Percentiles rank a stretch among this genome's conserved stretches.
Evolutionary conservation across 1,140 invertebrate species (phyloP).

Genomic region (Ylistrum balloti): DNA sequence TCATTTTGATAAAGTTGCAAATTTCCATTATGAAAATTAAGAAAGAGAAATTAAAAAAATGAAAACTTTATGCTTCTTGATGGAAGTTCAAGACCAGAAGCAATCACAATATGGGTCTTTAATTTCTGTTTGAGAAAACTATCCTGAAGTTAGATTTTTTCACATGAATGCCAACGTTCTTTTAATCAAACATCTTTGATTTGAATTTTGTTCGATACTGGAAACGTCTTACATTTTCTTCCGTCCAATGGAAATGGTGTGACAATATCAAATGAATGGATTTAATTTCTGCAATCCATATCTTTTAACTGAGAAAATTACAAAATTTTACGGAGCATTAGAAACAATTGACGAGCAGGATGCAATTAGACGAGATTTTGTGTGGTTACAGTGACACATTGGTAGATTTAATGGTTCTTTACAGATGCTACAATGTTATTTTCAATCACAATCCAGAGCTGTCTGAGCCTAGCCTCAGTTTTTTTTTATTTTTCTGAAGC

Average conservation of each 20-base stretch:
- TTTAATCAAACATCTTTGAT: not conserved
- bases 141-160: too few species aligned
- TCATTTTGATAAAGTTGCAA: too few species aligned
- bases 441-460: not conserved
- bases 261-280: not conserved
- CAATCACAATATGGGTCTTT: not conserved
- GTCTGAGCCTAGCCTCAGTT: not conserved
- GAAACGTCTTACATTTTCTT: not conserved
- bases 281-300: slow-evolving; percentile 11
- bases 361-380: not conserved
- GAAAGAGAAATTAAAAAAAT: too few species aligned
- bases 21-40: too few species aligned
- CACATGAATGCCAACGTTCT: not conserved
- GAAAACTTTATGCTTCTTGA: too few species aligned
- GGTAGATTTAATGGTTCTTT: not conserved
- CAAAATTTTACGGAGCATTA: slow-evolving; percentile 11
- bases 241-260: not conserved
- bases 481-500: not conserved
- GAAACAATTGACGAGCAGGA: not conserved
- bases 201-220: not conserved
- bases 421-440: not conserved
- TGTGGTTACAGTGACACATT: not conserved
- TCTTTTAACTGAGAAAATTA: slow-evolving; percentile 9
- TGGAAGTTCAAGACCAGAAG: too few species aligned
- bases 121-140: not conserved